These are phyloP conservation scores for Thera britannica DNA, from an alignment of 2,888 invertebrate genomes.

Conservation along the genomic window DNA sequence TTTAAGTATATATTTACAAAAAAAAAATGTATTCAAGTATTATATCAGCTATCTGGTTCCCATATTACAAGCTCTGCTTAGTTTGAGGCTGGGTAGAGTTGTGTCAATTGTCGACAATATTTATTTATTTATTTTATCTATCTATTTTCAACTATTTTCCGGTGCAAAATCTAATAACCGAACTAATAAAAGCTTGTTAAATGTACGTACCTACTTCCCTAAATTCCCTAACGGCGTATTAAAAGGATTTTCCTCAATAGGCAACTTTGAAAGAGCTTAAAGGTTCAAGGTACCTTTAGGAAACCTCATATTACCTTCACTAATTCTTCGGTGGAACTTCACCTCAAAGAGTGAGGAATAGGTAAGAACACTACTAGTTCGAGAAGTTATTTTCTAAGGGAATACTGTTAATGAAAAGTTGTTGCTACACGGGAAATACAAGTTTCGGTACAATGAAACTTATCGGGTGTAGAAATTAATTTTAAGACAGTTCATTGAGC, in stretches of 20 bases:
- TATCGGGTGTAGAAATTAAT: too few species aligned
- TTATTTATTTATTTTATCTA: too few species aligned
- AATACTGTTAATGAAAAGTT: conserved; percentile 1
- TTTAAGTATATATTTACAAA: too few species aligned
- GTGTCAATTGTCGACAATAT: too few species aligned
- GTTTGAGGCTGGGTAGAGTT: too few species aligned
- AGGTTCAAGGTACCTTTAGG: conserved; percentile 3
- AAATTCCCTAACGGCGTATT: background rate
- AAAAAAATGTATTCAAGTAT: too few species aligned
- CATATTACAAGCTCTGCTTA: too few species aligned
- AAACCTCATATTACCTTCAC: conserved; percentile 10
- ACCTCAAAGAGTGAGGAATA: conserved; percentile 8
- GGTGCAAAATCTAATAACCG: background rate
- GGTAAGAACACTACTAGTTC: conserved; percentile 14
- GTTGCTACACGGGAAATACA: background rate
- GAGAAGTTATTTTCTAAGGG: conserved; percentile 4
- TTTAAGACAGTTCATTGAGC: too few species aligned
- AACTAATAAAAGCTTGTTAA: background rate
- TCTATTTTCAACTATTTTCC: background rate
- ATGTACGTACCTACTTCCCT: background rate
- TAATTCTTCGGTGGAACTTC: conserved; percentile 9
- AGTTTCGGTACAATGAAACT: background rate
- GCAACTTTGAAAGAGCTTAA: conserved; percentile 6
- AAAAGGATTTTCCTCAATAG: conserved; percentile 1
- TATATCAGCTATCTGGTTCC: too few species aligned